A percentile compares a stretch with the other conserved stretches of the same genome.
phyloP scores from a whole-genome alignment of 2,888 invertebrate genomes.

The Cataglyphis cursor region DNA sequence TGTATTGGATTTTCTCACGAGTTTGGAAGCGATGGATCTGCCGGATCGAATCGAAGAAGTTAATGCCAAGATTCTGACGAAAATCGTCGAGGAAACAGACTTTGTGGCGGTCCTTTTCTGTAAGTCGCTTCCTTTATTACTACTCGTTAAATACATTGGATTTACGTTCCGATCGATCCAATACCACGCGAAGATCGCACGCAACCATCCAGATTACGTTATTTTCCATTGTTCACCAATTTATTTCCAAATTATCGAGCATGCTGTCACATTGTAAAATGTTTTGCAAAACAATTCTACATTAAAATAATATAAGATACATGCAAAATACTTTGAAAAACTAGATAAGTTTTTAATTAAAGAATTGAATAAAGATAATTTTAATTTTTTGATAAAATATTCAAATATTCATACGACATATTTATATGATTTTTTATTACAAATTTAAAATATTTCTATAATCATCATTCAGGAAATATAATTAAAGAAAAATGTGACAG shows the following conservation, averaged over 20 bases:
- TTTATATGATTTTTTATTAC: neutral
- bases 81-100: constrained; percentile 96
- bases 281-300: neutral
- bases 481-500: neutral
- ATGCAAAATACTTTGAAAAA: neutral
- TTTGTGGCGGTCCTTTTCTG: constrained; percentile 97
- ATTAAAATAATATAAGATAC: neutral
- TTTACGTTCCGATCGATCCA: neutral
- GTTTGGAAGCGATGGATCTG: constrained; percentile 97
- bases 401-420: neutral
- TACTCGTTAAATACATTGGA: neutral
- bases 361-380: neutral
- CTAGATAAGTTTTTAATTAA: neutral
- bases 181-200: neutral
- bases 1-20: constrained; percentile 97
- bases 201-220: neutral
- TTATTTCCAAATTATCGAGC: neutral
- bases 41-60: constrained; percentile 98
- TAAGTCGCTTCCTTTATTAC: constrained; percentile 89
- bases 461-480: neutral
- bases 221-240: neutral
- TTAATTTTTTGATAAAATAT: neutral
- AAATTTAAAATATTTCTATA: neutral
- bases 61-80: constrained; percentile 95
- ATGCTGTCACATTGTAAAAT: constrained; percentile 4